Base-by-base conservation (phyloP, 2,888 invertebrate genomes). In the Thalpophila matura region DNA sequence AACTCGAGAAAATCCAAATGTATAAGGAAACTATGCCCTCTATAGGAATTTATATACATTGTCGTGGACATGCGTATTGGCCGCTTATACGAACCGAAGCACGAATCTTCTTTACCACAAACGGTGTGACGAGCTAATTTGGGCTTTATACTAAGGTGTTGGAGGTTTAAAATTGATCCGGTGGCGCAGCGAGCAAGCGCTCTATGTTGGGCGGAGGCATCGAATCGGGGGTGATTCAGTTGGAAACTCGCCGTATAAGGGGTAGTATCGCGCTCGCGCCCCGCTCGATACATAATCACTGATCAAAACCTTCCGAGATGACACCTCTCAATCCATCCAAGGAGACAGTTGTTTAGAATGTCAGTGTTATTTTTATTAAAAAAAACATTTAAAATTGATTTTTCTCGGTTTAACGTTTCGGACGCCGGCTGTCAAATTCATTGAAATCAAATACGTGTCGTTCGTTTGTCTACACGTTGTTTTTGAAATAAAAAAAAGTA, bases 11-110 rank as follows among this genome's bases (percentile, higher is more conserved):
- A 93, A 92, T 90, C 90, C 84, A 90, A 93, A 93, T 91, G 90
- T 90, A 90, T 88, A 91, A 91, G 91, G 91, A 94, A 94, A 94
- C 92, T 92, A 92, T 93, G 90, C 85, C 85, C 82, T 87, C 89
- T 91, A 91, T 92, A 93, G 76, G 81, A 91, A 89, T 89, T 89
- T 92, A 91, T 93, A 90, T 90, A 93, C 90, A 86, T 83, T 86
- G 86, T 89, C 89, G 90, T 94, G 94, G 94, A 93, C 95, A 95
- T 95, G 95, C 95, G 95, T 95, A 94, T 91, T 95, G 92, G 93
- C 89, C 89, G 88, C 91, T 88, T 90, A 87, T 90, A 89, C 90
- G 90, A 89, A 91, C 87, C 88, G 89, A 92, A 91, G 90, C 88
- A 91, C 91, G 91, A 92, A 91, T 91, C 90, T 92, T 90, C 91